Evolutionary conservation across 2,888 invertebrate species (phyloP), one percentile per base, ranked within the genome.

Genomic region (Oscheius onirici): DNA sequence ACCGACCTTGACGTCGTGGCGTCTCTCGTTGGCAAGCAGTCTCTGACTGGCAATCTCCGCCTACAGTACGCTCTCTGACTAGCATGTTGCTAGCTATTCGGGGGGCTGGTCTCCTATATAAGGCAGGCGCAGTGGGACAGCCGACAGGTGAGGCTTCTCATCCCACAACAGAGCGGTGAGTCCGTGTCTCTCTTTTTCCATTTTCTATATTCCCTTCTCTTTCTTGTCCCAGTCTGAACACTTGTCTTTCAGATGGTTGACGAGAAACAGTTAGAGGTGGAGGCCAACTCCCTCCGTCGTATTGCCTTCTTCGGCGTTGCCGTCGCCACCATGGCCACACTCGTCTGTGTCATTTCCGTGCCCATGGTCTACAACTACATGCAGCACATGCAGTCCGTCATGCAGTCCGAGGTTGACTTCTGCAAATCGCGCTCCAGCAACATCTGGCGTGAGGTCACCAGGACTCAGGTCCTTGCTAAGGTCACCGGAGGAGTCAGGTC

Each of bases 331-430:
- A 73, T 83, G 57, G 83, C 84, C 65, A 80, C 80, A 6, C 73
- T 83, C 52, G 77, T 81, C 46, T 82, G 82, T 76, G 81, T 81
- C 52, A 72, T 84, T 66, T 78, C 81, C 60, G 80, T 83, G 54
- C 84, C 84, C 72, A 83, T 84, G 84, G 72, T 84, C 71, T 84
- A 84, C 81, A 83, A 83, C 78, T 83, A 84, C 81, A 78, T 84
- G 77, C 84, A 84, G 77, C 83, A 83, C 75, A 82, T 84, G 76
- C 84, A 84, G 70, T 75, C 78, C 11, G 78, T 84, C 58, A 80
- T 84, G 79, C 81, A 82, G 74, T 77, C 77, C 66, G 84, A 84
- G 75, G 80, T 80, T 49, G 82, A 82, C 68, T 82, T 83, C 78
- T 81, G 82, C 78, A 78, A 82, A 73, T 80, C 83, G 51, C 80